These are phyloP conservation scores for Drosophila hamatofila DNA, from an alignment of 2,888 invertebrate species.

Conservation along the genomic window DNA sequence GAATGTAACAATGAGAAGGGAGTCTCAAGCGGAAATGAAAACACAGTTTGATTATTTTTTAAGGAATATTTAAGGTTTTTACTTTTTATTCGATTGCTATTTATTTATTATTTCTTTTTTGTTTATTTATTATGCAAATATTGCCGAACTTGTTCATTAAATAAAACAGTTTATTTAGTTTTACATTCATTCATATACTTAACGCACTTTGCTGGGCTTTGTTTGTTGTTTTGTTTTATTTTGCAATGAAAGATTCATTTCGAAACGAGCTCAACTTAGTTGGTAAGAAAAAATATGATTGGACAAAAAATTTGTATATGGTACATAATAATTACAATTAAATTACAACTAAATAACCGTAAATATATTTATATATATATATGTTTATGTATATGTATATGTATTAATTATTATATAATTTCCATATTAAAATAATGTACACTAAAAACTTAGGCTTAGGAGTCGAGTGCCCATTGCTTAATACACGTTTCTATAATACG, in stretches of 20 bases:
- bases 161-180: slow-evolving; percentile 42
- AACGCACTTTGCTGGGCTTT: slow-evolving; percentile 58
- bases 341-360: slow-evolving; percentile 77
- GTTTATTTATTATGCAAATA: slow-evolving; percentile 70
- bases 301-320: slow-evolving; percentile 56
- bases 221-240: neutral
- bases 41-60: neutral
- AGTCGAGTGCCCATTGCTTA: slow-evolving; percentile 65
- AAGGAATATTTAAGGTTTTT: slow-evolving; percentile 34
- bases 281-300: slow-evolving; percentile 24
- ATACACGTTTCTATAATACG: slow-evolving; percentile 32
- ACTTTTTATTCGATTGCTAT: slow-evolving; percentile 63
- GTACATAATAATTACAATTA: slow-evolving; percentile 65
- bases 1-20: neutral
- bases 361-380: slow-evolving; percentile 37
- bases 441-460: slow-evolving; percentile 62
- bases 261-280: slow-evolving; percentile 55
- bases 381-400: slow-evolving; percentile 20
- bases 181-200: slow-evolving; percentile 40
- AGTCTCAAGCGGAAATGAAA: neutral
- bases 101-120: slow-evolving; percentile 42
- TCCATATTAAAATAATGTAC: slow-evolving; percentile 47
- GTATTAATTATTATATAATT: slow-evolving; percentile 33
- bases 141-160: slow-evolving; percentile 61
- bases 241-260: slow-evolving; percentile 38